These are phyloP conservation scores for Falco naumanni DNA, from an alignment of 2,797 vertebrate species.

Conservation along the genomic window DNA sequence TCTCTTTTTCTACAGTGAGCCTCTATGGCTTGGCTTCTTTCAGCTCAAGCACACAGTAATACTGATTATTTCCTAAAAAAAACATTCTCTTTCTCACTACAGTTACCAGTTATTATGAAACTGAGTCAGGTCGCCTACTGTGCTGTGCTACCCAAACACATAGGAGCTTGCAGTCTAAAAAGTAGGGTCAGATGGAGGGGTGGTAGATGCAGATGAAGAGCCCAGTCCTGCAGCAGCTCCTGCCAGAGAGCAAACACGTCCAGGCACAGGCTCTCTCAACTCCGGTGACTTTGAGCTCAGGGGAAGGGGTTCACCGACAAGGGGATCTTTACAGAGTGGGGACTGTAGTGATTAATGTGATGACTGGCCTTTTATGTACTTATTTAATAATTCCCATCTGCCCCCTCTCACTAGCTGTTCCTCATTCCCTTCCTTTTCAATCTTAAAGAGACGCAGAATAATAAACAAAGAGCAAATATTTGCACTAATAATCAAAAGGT, in stretches of 20 bases:
- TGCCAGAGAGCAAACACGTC: not conserved
- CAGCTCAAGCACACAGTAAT: not conserved
- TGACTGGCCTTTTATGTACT: constrained; percentile 1
- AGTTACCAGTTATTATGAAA: not conserved
- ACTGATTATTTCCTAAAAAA: not conserved
- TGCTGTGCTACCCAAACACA: not conserved
- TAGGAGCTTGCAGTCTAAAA: fast-evolving
- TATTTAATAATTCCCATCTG: constrained; percentile 45
- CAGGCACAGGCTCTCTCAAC: fast-evolving
- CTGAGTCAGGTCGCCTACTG: fast-evolving
- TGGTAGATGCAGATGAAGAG: not conserved
- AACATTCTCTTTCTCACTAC: not conserved
- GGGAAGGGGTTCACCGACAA: not conserved
- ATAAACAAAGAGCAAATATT: constrained; percentile 55
- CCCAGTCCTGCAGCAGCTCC: not conserved
- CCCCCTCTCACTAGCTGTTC: not conserved
- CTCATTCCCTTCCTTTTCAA: not conserved
- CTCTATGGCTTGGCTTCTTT: not conserved
- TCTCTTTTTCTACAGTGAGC: not conserved
- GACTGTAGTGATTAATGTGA: not conserved
- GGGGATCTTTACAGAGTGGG: not conserved
- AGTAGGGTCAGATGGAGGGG: not conserved
- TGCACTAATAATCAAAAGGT: constrained; percentile 6
- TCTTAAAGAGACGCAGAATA: not conserved
- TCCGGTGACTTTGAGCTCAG: not conserved